A percentile compares a stretch with the other conserved stretches of the same genome.
Evolutionary conservation across 2,113 vertebrate genomes (phyloP).

Genomic region (Entomyzon cyanotis): DNA sequence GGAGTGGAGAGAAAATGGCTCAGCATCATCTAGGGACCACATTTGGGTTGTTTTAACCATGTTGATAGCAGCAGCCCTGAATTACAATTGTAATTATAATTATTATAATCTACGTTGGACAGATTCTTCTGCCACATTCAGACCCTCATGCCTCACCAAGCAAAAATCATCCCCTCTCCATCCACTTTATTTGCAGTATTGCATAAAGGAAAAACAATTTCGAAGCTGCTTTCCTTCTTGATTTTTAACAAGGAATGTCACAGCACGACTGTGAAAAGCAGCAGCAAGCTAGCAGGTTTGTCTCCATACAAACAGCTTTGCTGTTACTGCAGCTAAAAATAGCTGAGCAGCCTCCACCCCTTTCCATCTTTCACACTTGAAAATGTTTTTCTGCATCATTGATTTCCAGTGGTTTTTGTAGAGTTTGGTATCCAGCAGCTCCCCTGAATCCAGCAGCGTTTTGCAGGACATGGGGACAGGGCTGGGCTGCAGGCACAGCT

Average conservation of each 20-base stretch:
- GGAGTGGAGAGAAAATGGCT: background rate
- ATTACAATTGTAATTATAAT: background rate
- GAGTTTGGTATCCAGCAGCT: too few relatives aligned
- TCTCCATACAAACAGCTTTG: background rate
- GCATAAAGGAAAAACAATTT: background rate
- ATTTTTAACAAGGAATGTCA: background rate
- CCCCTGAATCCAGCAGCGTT: background rate
- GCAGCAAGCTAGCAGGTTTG: background rate
- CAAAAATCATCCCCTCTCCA: fast-evolving
- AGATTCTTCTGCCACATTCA: fast-evolving
- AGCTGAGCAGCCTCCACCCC: background rate
- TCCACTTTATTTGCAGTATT: background rate
- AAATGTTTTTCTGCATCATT: background rate
- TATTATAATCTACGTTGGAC: fast-evolving
- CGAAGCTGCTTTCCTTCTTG: background rate
- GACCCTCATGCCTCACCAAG: fast-evolving
- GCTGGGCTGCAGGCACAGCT: background rate
- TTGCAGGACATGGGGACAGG: fast-evolving
- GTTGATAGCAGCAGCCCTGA: background rate
- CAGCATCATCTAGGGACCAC: fast-evolving
- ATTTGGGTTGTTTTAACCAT: fast-evolving
- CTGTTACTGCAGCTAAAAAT: background rate
- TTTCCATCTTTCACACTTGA: background rate
- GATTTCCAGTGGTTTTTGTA: background rate
- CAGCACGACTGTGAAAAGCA: background rate